A percentile compares a stretch with the other conserved stretches of the same genome.
These are phyloP conservation scores for Dicerorhinus sumatrensis DNA, from an alignment of 2,113 vertebrate species.

Conservation along the genomic window DNA sequence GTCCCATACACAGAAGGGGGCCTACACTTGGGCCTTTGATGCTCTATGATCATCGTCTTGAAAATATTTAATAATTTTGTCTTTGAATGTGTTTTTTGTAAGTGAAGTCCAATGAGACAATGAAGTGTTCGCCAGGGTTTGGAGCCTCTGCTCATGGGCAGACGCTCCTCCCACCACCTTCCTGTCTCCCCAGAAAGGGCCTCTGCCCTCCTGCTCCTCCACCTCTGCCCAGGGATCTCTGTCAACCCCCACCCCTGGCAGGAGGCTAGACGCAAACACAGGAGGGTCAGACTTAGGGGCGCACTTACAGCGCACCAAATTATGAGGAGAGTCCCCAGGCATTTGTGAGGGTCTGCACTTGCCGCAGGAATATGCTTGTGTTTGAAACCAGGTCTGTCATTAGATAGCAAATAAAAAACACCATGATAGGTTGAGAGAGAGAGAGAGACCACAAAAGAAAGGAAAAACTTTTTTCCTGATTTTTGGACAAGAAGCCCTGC, in stretches of 20 bases:
- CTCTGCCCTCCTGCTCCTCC: too few species aligned
- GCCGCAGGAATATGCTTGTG: neutral
- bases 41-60: neutral
- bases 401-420: neutral
- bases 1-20: neutral
- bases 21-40: neutral
- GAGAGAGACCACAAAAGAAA: neutral
- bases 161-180: neutral
- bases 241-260: neutral
- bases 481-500: neutral
- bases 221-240: neutral
- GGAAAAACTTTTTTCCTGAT: neutral
- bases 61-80: neutral
- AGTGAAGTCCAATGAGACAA: neutral
- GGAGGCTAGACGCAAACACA: neutral
- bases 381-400: neutral
- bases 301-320: neutral
- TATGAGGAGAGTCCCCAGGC: neutral
- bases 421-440: neutral
- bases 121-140: fast-evolving
- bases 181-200: neutral
- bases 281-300: neutral
- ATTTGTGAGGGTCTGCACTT: neutral
- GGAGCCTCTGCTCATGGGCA: neutral
- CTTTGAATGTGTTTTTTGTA: neutral